Conservation (phyloP, 2,797 vertebrate genomes). For the Gymnoscopelus microlampas region DNA sequence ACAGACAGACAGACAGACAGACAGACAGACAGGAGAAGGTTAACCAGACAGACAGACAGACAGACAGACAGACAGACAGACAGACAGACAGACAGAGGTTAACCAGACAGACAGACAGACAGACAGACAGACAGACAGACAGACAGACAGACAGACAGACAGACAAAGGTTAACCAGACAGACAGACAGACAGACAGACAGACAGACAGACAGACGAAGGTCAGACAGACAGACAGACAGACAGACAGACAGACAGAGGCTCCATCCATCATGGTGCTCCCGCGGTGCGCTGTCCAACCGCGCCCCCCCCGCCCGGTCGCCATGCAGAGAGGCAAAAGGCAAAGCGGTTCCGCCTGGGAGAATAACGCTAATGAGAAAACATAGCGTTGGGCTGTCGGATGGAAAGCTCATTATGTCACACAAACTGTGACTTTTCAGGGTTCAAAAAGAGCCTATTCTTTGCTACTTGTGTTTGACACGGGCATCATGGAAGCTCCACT, state of each 20-base stretch:
- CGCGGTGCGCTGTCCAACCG: slow-evolving; percentile 38
- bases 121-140: not conserved
- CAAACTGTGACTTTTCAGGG: too few relatives aligned
- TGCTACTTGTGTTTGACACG: too few relatives aligned
- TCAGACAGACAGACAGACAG: slow-evolving; percentile 18
- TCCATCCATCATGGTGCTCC: slow-evolving; percentile 61
- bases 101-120: slow-evolving; percentile 36
- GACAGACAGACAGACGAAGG: not conserved
- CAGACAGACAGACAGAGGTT: slow-evolving; percentile 23
- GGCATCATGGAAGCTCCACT: too few relatives aligned
- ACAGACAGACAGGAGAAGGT: slow-evolving; percentile 2
- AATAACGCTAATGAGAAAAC: slow-evolving; percentile 65
- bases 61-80: too few relatives aligned
- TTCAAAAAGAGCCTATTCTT: too few relatives aligned
- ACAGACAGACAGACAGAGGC: slow-evolving; percentile 38
- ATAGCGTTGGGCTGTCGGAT: slow-evolving; percentile 29
- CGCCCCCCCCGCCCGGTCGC: slow-evolving; percentile 24
- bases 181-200: slow-evolving; percentile 23
- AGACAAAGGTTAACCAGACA: slow-evolving; percentile 4
- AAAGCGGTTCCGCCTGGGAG: slow-evolving; percentile 51
- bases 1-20: slow-evolving; percentile 43
- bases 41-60: too few relatives aligned
- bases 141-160: slow-evolving; percentile 24
- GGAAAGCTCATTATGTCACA: slow-evolving; percentile 45
- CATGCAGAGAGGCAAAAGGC: slow-evolving; percentile 21